Conservation (phyloP, 2,797 vertebrate species). For the Dendrocincla fuliginosa region DNA sequence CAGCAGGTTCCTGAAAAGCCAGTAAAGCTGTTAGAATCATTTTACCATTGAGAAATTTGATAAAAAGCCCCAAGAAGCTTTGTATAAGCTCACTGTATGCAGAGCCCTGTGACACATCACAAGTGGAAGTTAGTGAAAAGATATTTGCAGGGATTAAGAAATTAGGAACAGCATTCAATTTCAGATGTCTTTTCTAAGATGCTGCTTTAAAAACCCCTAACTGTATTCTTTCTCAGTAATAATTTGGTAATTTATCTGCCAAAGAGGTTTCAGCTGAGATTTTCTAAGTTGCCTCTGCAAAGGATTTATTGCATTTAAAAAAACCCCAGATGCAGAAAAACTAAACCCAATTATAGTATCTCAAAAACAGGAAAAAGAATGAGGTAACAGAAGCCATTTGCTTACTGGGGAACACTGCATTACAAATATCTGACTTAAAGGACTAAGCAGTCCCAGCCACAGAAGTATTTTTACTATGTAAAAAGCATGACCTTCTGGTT, state of each 20-base stretch:
- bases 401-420: neutral
- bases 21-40: neutral
- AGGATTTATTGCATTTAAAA: neutral
- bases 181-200: neutral
- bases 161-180: neutral
- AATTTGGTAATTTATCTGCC: neutral
- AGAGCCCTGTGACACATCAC: neutral
- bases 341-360: neutral
- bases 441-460: neutral
- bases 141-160: neutral
- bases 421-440: fast-evolving
- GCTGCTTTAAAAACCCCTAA: neutral
- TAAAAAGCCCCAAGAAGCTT: neutral
- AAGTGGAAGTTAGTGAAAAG: neutral
- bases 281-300: neutral
- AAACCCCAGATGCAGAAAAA: neutral
- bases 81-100: neutral
- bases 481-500: neutral
- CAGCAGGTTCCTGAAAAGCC: neutral
- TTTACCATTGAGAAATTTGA: neutral
- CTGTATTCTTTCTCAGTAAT: neutral
- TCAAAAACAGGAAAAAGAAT: neutral
- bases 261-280: neutral
- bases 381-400: neutral
- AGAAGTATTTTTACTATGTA: neutral